Evolutionary conservation across 2,113 vertebrate genomes (phyloP), one percentile per base, ranked within the genome.

Genomic region (Melanostigma gelatinosum): DNA sequence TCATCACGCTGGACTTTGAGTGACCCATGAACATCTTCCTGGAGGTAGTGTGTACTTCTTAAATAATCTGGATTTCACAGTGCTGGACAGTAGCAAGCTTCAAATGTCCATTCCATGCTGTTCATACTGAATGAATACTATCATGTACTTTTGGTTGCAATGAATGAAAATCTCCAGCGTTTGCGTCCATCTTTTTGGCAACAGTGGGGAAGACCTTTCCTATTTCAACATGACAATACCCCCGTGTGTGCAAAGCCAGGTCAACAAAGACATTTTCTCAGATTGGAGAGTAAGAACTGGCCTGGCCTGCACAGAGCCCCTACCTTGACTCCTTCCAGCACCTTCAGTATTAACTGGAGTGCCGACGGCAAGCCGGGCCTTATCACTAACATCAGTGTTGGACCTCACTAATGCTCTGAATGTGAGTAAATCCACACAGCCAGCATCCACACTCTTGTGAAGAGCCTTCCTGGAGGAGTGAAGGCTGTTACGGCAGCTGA

Each of bases 21-120:
- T 72, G 75, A 80, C 63, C 68, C 29, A 44, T n/a, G n/a, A 60
- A 76, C 64, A 60, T 50, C 48, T 46, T 50, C 12, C 61, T 61
- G n/a, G 29, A 68, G 58, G 16, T 34, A 18, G 1, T 76, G 11
- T 40, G 11, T 34, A 3, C 32, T 18, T 44, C 15, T 73, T 69
- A 54, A 13, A 50, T 36, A 74, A 61, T 50, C 13, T 18, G 16
- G 4, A 50, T 70, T 69, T 52, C 29, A 50, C 8, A 24, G 4
- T 4, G 55, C 8, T 11, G 11, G 6, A 13, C 38, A 29, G 36
- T 72, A 72, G 20, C 36, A 1, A 46, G 40, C 8, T 20, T n/a
- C 10, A 42, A 64, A 64, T 13, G 48, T 18, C 36, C 36, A 38
- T 38, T 40, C 38, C 38, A 40, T 8, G 38, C 38, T 8, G 8